Base-by-base conservation (phyloP, 2,888 invertebrate genomes). In the Argyra leucocephala region DNA sequence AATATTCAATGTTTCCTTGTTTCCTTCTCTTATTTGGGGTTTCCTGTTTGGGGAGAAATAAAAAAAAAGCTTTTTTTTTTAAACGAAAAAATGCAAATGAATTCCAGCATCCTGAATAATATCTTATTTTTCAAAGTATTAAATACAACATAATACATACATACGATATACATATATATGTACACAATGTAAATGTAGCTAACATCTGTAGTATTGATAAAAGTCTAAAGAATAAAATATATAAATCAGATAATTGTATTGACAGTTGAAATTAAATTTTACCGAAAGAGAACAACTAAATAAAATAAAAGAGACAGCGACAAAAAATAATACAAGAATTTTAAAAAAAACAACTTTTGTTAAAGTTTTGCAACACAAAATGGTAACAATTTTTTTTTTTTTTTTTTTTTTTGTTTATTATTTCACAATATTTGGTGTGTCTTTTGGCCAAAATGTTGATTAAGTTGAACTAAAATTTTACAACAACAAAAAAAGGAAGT, bases 161-260 rank as follows among this genome's bases (percentile, higher is more conserved):
- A 31, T 31, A 31, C 12, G 7, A 31, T 31, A 15, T 18, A 48
- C n/a, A 48, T 15, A 4, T 6, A 48, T 2, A 48, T 48, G 18
- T 18, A 18, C 18, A 48, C 5, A 18, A 18, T 18, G n/a, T 2
- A 15, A 48, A 48, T 48, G 31, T 31, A 31, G 31, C 10, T 31
- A 6, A 31, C 10, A n/a, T n/a, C n/a, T n/a, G n/a, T n/a, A 31
- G 31, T 10, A 37, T 37, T 15, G 48, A 48, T 18, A 15, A 37
- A 48, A 48, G n/a, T n/a, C 48, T 48, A n/a, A 31, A 48, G 48
- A 48, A 48, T 48, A 48, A 48, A 48, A 48, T n/a, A 18, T 22
- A 58, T 23, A 58, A 58, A 58, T 58, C 58, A 58, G 58, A 58
- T 58, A 58, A 58, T 58, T 58, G 58, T 58, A 58, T 58, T 58